phyloP scores from a whole-genome alignment of 2,797 vertebrate genomes.

The Melanotaenia trifasciata region DNA sequence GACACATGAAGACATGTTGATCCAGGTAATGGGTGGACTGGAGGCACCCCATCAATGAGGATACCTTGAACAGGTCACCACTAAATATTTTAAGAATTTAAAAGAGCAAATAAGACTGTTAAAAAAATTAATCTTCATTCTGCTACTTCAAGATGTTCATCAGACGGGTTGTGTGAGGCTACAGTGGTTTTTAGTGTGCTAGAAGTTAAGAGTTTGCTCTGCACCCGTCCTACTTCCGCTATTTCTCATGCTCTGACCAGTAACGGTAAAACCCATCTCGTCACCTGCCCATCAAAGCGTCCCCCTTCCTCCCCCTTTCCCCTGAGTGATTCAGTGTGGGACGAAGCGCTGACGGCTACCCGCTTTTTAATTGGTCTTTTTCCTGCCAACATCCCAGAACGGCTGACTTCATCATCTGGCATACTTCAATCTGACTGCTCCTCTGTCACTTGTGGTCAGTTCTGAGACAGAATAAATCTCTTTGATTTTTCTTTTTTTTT shows the following conservation, averaged over 20 bases:
- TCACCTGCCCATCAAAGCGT: slow-evolving; percentile 48
- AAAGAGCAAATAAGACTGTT: no score
- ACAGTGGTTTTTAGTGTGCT: slow-evolving; percentile 31
- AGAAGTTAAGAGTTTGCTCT: slow-evolving; percentile 53
- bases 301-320: slow-evolving; percentile 23
- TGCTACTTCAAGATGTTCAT: slow-evolving; percentile 24
- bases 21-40: neutral
- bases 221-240: slow-evolving; percentile 20
- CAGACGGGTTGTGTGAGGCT: neutral
- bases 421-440: slow-evolving; percentile 32
- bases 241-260: slow-evolving; percentile 34
- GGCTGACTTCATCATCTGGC: slow-evolving; percentile 66
- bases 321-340: slow-evolving; percentile 24
- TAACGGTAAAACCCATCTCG: slow-evolving; percentile 41
- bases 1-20: neutral
- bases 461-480: slow-evolving; percentile 45
- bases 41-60: neutral
- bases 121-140: neutral
- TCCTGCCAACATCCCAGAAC: slow-evolving; percentile 57
- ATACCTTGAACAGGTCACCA: no score
- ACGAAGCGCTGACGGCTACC: slow-evolving; percentile 44
- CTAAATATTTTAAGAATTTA: no score
- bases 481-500: slow-evolving; percentile 44
- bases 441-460: slow-evolving; percentile 50
- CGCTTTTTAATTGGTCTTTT: slow-evolving; percentile 61